Percentiles rank a stretch among this genome's conserved stretches.
These are phyloP conservation scores for Scelioninae gen. 2 DNA, from an alignment of 2,888 invertebrate genomes.

Conservation along the genomic window DNA sequence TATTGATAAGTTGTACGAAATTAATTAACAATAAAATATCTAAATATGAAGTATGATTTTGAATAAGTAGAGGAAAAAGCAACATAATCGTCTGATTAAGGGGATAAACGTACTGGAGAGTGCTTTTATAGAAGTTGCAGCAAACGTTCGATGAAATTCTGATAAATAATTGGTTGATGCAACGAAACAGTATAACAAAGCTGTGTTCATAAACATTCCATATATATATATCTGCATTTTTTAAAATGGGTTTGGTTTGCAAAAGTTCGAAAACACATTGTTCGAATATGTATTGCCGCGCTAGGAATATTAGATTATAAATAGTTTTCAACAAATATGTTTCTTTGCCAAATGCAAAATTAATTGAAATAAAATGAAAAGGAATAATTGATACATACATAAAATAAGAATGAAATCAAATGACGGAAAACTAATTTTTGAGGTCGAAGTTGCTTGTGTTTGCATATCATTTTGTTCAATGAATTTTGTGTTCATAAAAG, in stretches of 20 bases:
- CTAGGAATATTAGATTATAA: slow-evolving; percentile 43
- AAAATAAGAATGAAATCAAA: slow-evolving; percentile 3
- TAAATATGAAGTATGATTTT: slow-evolving; percentile 16
- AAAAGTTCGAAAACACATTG: slow-evolving; percentile 23
- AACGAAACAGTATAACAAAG: slow-evolving; percentile 64
- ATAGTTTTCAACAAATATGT: slow-evolving; percentile 7
- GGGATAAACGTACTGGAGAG: slow-evolving; percentile 61
- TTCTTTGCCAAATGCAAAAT: slow-evolving; percentile 9
- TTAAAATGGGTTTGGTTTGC: too few species aligned
- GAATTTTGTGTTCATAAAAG: slow-evolving; percentile 9
- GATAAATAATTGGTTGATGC: slow-evolving; percentile 59
- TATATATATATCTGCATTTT: slow-evolving; percentile 61
- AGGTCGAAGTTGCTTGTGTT: slow-evolving; percentile 7
- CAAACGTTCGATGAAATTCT: slow-evolving; percentile 41
- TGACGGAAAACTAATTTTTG: neutral
- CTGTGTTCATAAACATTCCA: slow-evolving; percentile 67
- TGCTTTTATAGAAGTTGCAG: slow-evolving; percentile 60
- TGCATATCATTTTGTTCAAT: slow-evolving; percentile 5
- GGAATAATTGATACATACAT: neutral
- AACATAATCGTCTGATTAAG: slow-evolving; percentile 64
- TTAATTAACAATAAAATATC: slow-evolving; percentile 35
- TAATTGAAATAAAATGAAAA: slow-evolving; percentile 1
- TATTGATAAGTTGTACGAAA: too few species aligned
- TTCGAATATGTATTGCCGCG: too few species aligned
- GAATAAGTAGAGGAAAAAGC: slow-evolving; percentile 62